phyloP scores from a whole-genome alignment of 1,140 invertebrate species.

The Euura lappo region DNA sequence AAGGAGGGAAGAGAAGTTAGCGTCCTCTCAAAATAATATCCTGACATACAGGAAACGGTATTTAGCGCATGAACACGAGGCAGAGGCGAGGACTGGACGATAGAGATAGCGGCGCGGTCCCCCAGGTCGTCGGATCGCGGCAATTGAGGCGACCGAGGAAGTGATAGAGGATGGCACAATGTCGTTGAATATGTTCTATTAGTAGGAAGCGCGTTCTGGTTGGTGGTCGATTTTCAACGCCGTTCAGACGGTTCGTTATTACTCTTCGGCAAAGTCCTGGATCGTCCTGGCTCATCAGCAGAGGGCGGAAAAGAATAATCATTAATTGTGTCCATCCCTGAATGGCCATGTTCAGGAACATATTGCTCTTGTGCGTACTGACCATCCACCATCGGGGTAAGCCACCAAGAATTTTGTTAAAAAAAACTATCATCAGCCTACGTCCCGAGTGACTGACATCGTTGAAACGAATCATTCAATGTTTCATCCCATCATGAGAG shows the following conservation, averaged over 20 bases:
- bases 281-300: background rate
- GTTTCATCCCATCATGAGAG: too few species aligned
- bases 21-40: constrained; percentile 17
- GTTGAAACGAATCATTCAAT: too few species aligned
- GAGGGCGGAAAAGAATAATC: background rate
- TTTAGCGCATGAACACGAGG: constrained; percentile 31
- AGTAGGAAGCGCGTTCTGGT: constrained; percentile 29
- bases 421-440: too few species aligned
- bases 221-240: constrained; percentile 36
- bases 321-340: background rate
- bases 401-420: background rate
- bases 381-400: background rate
- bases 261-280: background rate
- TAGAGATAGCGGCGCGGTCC: constrained; percentile 28
- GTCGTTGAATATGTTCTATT: constrained; percentile 44
- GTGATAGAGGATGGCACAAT: constrained; percentile 46
- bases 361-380: background rate
- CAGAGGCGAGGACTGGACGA: background rate
- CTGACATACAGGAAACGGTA: constrained; percentile 43
- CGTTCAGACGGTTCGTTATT: constrained; percentile 28
- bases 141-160: constrained; percentile 50
- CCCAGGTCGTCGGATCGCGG: constrained; percentile 18
- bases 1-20: background rate
- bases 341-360: background rate
- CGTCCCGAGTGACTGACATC: too few species aligned